Conservation (phyloP, 2,888 invertebrate genomes). For the Hemistola chrysoprasaria region DNA sequence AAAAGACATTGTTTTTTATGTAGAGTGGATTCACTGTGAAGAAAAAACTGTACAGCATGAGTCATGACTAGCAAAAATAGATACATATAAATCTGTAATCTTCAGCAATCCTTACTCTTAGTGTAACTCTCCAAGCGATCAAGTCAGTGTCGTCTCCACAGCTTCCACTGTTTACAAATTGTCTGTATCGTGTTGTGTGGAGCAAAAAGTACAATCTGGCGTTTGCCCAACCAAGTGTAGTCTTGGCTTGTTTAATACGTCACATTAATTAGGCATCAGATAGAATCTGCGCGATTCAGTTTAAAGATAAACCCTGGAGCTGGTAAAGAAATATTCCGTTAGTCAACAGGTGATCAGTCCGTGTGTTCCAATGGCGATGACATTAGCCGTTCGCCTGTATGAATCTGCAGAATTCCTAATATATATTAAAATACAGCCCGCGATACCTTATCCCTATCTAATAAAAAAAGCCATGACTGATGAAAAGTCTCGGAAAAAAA, state of each 20-base stretch:
- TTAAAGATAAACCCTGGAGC: slow-evolving; percentile 18
- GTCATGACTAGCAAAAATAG: no score
- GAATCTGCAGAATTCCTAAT: no score
- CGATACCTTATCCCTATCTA: no score
- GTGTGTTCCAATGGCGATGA: slow-evolving; percentile 5
- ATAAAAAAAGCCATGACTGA: no score
- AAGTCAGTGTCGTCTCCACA: background rate
- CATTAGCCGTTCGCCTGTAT: background rate
- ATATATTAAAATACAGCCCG: no score
- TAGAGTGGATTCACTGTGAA: no score
- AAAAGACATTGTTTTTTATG: no score
- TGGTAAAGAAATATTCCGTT: slow-evolving; percentile 36
- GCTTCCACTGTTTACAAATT: slow-evolving; percentile 11
- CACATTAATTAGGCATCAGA: slow-evolving; percentile 76
- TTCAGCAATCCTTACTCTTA: no score
- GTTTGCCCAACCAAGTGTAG: slow-evolving; percentile 69
- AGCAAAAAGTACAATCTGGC: slow-evolving; percentile 72
- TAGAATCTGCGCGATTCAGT: slow-evolving; percentile 55
- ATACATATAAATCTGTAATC: no score
- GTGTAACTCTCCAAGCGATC: no score
- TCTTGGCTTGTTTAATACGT: slow-evolving; percentile 67
- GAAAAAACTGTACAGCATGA: no score
- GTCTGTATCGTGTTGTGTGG: slow-evolving; percentile 29
- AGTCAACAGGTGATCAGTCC: slow-evolving; percentile 34
- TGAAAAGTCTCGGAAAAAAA: no score